A percentile compares a stretch with the other conserved stretches of the same genome.
Conservation (phyloP, 2,797 vertebrate genomes). For the Poeciliopsis infans region DNA sequence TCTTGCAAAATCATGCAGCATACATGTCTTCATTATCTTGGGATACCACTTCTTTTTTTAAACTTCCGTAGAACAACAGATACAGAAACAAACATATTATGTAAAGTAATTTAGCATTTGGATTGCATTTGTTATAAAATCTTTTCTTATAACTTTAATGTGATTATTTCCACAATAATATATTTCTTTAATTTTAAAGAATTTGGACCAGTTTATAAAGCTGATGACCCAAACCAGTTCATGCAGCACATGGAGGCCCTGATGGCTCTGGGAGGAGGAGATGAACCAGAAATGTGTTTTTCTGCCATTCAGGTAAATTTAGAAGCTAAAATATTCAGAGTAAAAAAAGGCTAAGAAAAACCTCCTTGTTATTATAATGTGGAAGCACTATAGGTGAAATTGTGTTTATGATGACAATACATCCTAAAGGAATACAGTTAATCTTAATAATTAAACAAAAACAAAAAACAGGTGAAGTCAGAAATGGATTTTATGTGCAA, state of each 20-base stretch:
- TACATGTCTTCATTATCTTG: not conserved
- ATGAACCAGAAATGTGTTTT: conserved; percentile 92
- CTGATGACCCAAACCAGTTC: conserved; percentile 83
- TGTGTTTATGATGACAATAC: not conserved
- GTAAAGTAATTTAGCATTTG: not conserved
- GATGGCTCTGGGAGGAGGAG: conserved; percentile 85
- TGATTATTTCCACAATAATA: not conserved
- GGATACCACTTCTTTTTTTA: not conserved
- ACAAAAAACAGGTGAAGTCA: not conserved
- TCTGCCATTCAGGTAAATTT: conserved; percentile 84
- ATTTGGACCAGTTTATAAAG: conserved; percentile 86
- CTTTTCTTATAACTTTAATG: not conserved
- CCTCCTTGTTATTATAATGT: not conserved
- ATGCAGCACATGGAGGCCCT: conserved; percentile 80
- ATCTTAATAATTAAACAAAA: not conserved
- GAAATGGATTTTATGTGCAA: not conserved
- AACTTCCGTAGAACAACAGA: not conserved
- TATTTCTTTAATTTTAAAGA: conserved; percentile 59
- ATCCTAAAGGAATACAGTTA: not conserved
- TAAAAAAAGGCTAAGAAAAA: not conserved
- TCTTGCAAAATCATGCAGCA: not conserved
- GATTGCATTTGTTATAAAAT: not conserved
- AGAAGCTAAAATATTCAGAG: not conserved
- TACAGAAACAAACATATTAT: not conserved
- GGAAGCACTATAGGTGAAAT: not conserved